Evolutionary conservation across 2,113 vertebrate species (phyloP).

Genomic region (Malurus alboscapulatus): DNA sequence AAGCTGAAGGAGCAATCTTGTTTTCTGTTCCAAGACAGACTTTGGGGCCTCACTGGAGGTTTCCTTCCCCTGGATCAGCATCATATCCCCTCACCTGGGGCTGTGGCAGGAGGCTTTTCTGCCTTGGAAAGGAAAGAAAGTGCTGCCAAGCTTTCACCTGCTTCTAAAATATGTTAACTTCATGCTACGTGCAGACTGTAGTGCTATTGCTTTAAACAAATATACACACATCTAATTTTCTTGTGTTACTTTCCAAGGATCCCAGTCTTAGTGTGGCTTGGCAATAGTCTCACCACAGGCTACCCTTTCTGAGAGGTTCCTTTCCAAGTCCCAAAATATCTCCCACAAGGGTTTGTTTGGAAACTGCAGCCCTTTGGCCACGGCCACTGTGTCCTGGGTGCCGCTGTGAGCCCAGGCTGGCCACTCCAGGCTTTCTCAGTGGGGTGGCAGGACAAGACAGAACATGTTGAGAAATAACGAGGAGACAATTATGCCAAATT

Average conservation of each 20-base stretch:
- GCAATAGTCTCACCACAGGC: background rate
- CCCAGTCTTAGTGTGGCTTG: background rate
- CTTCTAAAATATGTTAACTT: background rate
- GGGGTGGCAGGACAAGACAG: slow-evolving; percentile 19
- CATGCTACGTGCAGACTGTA: background rate
- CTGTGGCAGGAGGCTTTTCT: background rate
- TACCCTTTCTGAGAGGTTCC: background rate
- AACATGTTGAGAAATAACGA: background rate
- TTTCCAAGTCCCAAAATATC: background rate
- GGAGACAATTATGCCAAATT: background rate
- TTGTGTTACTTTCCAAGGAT: background rate
- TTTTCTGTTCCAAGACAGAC: background rate
- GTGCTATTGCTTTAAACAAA: background rate
- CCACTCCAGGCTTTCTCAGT: background rate
- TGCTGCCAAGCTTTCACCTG: background rate
- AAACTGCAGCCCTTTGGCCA: background rate
- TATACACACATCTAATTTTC: background rate
- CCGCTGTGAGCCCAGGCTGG: rapidly evolving
- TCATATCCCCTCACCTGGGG: rapidly evolving
- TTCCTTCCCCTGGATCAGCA: background rate
- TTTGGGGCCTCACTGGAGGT: background rate
- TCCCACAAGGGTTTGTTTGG: background rate
- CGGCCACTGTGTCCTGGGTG: rapidly evolving
- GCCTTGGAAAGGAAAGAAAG: background rate
- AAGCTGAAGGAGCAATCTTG: background rate